Conservation (phyloP, 2,113 vertebrate species). For the Oceanites oceanicus region DNA sequence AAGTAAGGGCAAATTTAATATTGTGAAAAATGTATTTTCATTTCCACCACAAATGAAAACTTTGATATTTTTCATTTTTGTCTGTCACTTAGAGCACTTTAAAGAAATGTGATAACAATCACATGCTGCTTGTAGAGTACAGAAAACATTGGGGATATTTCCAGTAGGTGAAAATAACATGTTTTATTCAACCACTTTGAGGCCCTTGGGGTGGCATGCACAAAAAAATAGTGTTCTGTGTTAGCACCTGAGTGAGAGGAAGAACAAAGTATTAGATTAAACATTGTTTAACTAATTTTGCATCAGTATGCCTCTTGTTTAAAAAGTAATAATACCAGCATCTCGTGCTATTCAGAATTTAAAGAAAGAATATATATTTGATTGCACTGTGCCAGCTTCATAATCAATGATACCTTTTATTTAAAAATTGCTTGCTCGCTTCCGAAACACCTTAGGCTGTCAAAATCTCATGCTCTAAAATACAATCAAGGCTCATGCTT, state of each 20-base stretch:
- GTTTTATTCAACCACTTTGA: constrained; percentile 14
- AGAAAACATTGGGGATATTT: constrained; percentile 28
- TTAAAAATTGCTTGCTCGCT: not conserved
- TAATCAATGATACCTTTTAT: not conserved
- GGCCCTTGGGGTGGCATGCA: not conserved
- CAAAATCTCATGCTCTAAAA: not conserved
- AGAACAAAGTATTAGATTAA: not conserved
- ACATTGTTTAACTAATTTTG: not conserved
- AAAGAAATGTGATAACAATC: not conserved
- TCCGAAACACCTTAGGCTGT: not conserved
- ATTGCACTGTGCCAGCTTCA: not conserved
- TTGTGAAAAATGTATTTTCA: not conserved
- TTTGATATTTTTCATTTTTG: not conserved
- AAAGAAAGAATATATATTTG: not conserved
- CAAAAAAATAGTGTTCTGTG: not conserved
- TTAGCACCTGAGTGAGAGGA: not conserved
- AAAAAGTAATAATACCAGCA: not conserved
- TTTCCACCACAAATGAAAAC: not conserved
- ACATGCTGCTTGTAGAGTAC: not conserved
- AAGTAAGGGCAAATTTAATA: not conserved
- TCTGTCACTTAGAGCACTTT: not conserved
- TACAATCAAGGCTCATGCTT: not conserved
- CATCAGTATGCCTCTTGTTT: not conserved
- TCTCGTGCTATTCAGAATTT: not conserved
- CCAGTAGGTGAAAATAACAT: constrained; percentile 9